Evolutionary conservation across 23 tunicate genomes (phyloP).

Genomic region (Trididemnum clinides): DNA sequence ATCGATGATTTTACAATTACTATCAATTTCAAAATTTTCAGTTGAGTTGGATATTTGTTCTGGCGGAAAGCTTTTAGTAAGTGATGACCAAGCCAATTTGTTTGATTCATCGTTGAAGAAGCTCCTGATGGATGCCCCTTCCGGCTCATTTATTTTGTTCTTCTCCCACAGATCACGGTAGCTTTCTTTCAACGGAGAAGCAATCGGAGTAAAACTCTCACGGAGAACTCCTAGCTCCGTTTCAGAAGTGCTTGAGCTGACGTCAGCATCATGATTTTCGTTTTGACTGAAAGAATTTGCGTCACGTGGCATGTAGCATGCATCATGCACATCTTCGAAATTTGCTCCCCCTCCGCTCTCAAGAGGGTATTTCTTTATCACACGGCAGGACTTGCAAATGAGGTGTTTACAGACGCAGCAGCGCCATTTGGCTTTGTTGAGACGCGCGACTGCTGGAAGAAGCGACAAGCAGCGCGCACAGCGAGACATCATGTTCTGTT

Average conservation of each 20-base stretch:
- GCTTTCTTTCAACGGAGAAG: neutral
- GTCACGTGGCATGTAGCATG: neutral
- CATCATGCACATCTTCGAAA: neutral
- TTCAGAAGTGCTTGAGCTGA: neutral
- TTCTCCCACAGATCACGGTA: neutral
- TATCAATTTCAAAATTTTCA: neutral
- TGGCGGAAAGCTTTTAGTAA: neutral
- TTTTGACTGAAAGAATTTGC: neutral
- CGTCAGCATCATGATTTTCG: constrained; percentile 11
- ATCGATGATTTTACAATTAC: neutral
- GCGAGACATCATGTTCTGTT: neutral
- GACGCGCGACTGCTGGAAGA: constrained; percentile 5
- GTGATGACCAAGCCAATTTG: neutral
- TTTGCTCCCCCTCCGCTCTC: neutral
- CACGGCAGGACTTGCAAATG: constrained; percentile 65
- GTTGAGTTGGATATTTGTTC: neutral
- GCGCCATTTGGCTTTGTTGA: constrained; percentile 29
- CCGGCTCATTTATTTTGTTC: neutral
- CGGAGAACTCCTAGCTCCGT: neutral
- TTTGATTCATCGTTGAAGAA: neutral
- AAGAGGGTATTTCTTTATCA: neutral
- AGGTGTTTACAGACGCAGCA: constrained; percentile 71
- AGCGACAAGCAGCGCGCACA: constrained; percentile 63
- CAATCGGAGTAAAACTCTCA: neutral
- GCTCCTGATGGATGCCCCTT: neutral